A percentile compares a stretch with the other conserved stretches of the same genome.
Conservation (phyloP, 2,797 vertebrate species). For the Atherinosoma microstoma region DNA sequence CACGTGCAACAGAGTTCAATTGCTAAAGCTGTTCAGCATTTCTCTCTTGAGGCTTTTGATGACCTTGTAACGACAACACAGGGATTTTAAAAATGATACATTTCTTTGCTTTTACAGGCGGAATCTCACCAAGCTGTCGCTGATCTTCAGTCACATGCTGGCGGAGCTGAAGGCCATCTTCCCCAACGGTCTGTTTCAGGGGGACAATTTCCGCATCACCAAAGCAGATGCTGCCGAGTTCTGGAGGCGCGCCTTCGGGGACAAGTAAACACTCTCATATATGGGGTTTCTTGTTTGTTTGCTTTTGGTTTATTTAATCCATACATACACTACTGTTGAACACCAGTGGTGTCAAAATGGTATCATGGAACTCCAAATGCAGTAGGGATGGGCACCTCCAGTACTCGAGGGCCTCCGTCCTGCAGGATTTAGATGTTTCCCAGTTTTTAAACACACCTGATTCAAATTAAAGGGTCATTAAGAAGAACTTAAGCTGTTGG, state of each 20-base stretch:
- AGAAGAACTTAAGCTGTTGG: too few species aligned
- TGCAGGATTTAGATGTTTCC: too few species aligned
- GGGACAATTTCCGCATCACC: conserved; percentile 97
- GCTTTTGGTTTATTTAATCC: background rate
- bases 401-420: too few species aligned
- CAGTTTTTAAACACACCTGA: too few species aligned
- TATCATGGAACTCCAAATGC: background rate
- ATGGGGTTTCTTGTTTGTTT: background rate
- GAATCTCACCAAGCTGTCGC: conserved; percentile 95
- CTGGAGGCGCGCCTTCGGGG: conserved; percentile 95
- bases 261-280: conserved; percentile 88
- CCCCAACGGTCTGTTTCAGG: conserved; percentile 95
- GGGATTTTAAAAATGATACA: background rate
- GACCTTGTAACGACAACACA: background rate
- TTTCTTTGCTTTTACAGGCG: conserved; percentile 79
- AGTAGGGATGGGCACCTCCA: too few species aligned
- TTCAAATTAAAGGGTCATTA: too few species aligned
- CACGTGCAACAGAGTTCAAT: background rate
- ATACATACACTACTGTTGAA: background rate
- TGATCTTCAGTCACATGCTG: conserved; percentile 99
- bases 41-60: background rate
- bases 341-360: background rate
- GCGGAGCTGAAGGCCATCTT: conserved; percentile 98
- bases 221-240: conserved; percentile 99
- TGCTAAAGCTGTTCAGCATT: too few species aligned